Base-by-base conservation (phyloP, 2,113 vertebrate genomes). In the Microcebus murinus region DNA sequence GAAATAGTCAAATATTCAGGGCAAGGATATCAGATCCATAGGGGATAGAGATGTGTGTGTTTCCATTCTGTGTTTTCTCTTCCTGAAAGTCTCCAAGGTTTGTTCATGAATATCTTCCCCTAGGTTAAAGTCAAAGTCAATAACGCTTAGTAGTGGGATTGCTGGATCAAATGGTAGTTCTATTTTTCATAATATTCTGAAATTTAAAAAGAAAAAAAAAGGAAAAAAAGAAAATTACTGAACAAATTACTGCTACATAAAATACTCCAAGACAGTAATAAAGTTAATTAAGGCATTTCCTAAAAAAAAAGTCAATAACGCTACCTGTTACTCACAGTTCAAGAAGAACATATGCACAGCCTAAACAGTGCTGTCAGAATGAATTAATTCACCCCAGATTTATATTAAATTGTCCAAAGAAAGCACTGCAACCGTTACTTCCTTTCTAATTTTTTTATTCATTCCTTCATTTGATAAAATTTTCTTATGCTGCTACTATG, bases 391-490 rank as follows among this genome's bases (percentile, higher is more conserved):
- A 71, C 77, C 25, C 15, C 4, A 20, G 15, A 77, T 86, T 95
- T 76, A 45, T 50, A 84, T 74, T 79, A 84, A 92, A 90, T 34
- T 50, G 25, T 36, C 31, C 29, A 82, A 80, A 70, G 77, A 82
- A 97, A 94, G 65, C 67, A 68, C 13, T 36, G 17, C 17, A 93
- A 36, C 25, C 18, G 70, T 87, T 7, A 36, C 17, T 84, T 92
- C 9, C 68, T 94, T 95, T 87, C 29, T 42, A 86, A 85, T 57
- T 95, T 61, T 36, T 70, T 61, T 91, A 82, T 79, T 89, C 23
- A 86, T 73, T 77, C 20, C 15, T 87, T 71, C 65, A 70, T 87
- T 89, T 25, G 50, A 52, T 85, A 82, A 48, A 84, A 27, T 21
- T 52, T 42, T 90, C 34, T 70, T 67, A 45, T 57, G 27, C 36